phyloP scores from a whole-genome alignment of 1,140 invertebrate genomes.

The Alviniconcha marisindica region DNA sequence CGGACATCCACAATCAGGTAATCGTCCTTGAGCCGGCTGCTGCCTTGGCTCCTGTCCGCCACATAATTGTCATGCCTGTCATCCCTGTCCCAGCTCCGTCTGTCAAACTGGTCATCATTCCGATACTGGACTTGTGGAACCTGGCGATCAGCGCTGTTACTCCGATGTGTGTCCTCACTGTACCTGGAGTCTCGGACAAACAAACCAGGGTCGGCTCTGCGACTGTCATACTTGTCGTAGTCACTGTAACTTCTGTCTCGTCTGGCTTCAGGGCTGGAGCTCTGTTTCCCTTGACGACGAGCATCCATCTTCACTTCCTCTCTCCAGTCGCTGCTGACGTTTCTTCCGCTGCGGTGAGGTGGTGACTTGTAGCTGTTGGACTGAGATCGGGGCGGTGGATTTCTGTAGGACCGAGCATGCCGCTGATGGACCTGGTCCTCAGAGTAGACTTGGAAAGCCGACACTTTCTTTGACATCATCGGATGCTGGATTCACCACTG shows the following conservation, averaged over 20 bases:
- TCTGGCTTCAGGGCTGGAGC: slow-evolving; percentile 5
- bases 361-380: slow-evolving; percentile 1
- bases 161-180: background rate
- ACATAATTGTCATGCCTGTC: background rate
- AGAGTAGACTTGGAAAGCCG: slow-evolving; percentile 25
- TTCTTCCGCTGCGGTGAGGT: slow-evolving; percentile 6
- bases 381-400: background rate
- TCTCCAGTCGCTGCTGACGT: background rate
- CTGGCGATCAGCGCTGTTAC: background rate
- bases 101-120: background rate
- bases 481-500: background rate
- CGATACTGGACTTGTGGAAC: background rate
- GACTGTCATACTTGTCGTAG: background rate
- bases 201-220: background rate
- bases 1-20: background rate
- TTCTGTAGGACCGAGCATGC: slow-evolving; percentile 23
- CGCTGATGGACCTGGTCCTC: slow-evolving; percentile 14
- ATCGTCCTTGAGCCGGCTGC: background rate
- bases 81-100: background rate
- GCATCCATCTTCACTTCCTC: background rate
- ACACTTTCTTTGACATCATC: slow-evolving; percentile 21
- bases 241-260: background rate
- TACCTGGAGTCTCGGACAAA: background rate
- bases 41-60: background rate
- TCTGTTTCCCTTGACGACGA: background rate